Conservation (phyloP, 30 jellyfish, hydroid and myxozoan genomes). For the Morbakka virulenta region DNA sequence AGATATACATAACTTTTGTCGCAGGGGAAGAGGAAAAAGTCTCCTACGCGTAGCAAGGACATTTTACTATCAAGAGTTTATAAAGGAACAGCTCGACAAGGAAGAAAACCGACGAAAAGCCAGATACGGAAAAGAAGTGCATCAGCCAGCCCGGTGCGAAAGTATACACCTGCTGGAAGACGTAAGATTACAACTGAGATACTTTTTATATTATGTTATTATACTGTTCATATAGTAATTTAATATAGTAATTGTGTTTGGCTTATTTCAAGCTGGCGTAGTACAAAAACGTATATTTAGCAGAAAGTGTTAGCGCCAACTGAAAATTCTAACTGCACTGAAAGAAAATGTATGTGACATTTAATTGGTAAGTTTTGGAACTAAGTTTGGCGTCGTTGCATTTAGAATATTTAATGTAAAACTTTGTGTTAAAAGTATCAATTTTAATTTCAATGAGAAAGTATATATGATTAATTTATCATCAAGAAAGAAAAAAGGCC, state of each 20-base stretch:
- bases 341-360: too few species aligned
- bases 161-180: conserved; percentile 54
- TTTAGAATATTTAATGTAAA: too few species aligned
- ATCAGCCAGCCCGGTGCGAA: conserved; percentile 80
- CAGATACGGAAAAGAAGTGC: conserved; percentile 85
- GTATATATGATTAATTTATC: too few species aligned
- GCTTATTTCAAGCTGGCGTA: too few species aligned
- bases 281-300: too few species aligned
- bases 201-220: not conserved
- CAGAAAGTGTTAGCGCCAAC: too few species aligned
- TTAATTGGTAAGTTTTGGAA: too few species aligned
- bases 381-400: too few species aligned
- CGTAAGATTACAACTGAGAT: conserved; percentile 33
- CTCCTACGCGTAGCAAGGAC: not conserved
- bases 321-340: too few species aligned
- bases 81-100: not conserved
- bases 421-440: too few species aligned
- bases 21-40: not conserved
- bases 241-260: not conserved
- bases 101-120: not conserved
- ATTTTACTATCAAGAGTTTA: not conserved
- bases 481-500: too few species aligned
- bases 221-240: not conserved
- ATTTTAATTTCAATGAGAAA: too few species aligned
- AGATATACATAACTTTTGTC: not conserved